Base-by-base conservation (phyloP, 2,113 vertebrate genomes). In the Prochilodus magdalenae region DNA sequence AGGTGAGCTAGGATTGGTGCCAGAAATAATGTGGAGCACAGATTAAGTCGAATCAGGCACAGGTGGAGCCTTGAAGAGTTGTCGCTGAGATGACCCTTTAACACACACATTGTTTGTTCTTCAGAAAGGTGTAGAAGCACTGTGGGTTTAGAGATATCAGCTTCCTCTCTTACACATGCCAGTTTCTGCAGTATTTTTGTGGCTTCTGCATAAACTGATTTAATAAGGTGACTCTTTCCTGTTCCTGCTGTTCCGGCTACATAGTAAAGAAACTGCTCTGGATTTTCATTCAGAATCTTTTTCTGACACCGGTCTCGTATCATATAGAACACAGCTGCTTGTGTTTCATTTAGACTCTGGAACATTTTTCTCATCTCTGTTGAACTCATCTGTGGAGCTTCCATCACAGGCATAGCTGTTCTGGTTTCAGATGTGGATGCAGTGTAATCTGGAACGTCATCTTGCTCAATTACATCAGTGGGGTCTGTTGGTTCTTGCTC, bases 291-390 rank as follows among this genome's bases (percentile, higher is more conserved):
- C 6, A 77, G 53, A 26, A 40, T 26, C 49, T 53, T 51, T 24
- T 26, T 77, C 0, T 44, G 4, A 10, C 40, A 44, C 40, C 40
- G 11, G 40, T 44, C 40, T 7, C 40, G 40, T 44, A 84, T 51
- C 10, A n/a, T 24, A 72, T 84, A 87, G 22, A 84, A 87, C 7
- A 77, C 18, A n/a, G 75, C 66, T 40, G 85, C 71, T 63, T 84
- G 85, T 29, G 70, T 82, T 33, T 66, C 40, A 36, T 80, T 82
- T 0, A 80, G 51, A 18, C 71, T 83, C 67, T 75, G 77, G 14
- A 62, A 85, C 81, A 85, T 78, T 65, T 73, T 72, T 13, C 40
- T 51, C 22, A 78, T 40, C 24, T 51, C 49, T 60, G 33, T 1
- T 51, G 0, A 12, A 63, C n/a, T 76, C n/a, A 79, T 12, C 13